Base-by-base conservation (phyloP, 2,888 invertebrate species). In the Chydorus sphaericus region DNA sequence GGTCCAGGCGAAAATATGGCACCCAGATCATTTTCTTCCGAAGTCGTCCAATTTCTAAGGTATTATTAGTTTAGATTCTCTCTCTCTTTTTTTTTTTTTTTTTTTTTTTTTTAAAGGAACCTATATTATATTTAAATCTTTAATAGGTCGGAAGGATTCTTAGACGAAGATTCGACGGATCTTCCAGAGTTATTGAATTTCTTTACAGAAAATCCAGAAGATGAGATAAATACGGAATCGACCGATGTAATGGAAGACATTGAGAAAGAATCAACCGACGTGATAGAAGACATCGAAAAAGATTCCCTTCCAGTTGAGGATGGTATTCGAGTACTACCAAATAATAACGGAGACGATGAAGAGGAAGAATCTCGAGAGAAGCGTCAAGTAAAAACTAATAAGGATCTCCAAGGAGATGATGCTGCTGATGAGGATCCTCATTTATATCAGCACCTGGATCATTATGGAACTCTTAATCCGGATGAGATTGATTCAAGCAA, bases 1-100 rank as follows among this genome's bases (percentile, higher is more conserved):
- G 55, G 55, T 18, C 55, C 55, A 29, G 20, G 30, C 28, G 54
- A 54, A 26, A 23, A 44, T 7, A 26, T 26, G 26, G 28, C 44
- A 4, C 44, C 44, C 10, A 44, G 44, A 44, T 44, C 44, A 8
- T 44, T 44, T n/a, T n/a, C 44, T 18, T 44, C 44, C 8, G 44
- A 23, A 10, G 23, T n/a, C n/a, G n/a, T n/a, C n/a, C n/a, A 14
- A 26, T 44, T 44, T 5, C 28, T 44, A 7, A 23, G 44, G 44
- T 44, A 44, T 18, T 6, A 7, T 44, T 44, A 4, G 28, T 26
- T 6, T 44, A 10, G 20, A 18, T 44, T 44, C 4, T 44, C 6
- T 18, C 26, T 44, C 6, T 26, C 26, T 26, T 3, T 26, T 26
- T 14, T 44, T 44, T 10, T 39, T 2, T 16, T 7, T 39, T 39